These are phyloP conservation scores for Diabrotica undecimpunctata DNA, from an alignment of 1,140 invertebrate genomes.

Conservation along the genomic window DNA sequence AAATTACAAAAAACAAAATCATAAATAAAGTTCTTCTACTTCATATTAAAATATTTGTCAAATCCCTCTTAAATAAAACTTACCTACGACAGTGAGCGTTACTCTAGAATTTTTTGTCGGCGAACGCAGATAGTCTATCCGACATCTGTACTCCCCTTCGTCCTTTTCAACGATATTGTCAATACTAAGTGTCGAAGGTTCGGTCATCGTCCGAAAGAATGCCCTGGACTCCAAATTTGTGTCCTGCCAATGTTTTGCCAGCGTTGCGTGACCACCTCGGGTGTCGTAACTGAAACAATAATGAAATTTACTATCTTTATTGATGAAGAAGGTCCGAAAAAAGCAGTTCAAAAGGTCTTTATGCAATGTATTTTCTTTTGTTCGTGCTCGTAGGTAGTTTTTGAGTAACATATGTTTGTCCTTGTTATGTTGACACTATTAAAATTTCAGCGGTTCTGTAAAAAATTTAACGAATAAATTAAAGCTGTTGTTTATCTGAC, in stretches of 20 bases:
- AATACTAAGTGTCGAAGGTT: conserved; percentile 63
- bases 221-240: conserved; percentile 54
- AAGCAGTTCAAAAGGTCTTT: not conserved
- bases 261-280: conserved; percentile 51
- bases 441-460: too few species aligned
- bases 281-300: conserved; percentile 57
- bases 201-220: conserved; percentile 54
- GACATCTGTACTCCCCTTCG: conserved; percentile 63
- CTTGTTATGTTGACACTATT: too few species aligned
- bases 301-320: conserved; percentile 6
- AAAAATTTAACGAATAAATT: too few species aligned
- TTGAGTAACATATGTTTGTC: too few species aligned
- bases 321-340: not conserved
- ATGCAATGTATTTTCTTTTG: too few species aligned
- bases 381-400: too few species aligned
- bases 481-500: too few species aligned
- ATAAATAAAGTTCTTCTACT: too few species aligned
- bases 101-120: conserved; percentile 68
- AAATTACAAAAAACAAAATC: too few species aligned
- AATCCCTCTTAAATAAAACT: conserved; percentile 37
- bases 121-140: conserved; percentile 67
- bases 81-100: conserved; percentile 67
- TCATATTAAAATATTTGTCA: too few species aligned
- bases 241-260: conserved; percentile 57
- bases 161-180: conserved; percentile 60